Conservation (phyloP, 2,888 invertebrate genomes). For the Coecobrya sp. region DNA sequence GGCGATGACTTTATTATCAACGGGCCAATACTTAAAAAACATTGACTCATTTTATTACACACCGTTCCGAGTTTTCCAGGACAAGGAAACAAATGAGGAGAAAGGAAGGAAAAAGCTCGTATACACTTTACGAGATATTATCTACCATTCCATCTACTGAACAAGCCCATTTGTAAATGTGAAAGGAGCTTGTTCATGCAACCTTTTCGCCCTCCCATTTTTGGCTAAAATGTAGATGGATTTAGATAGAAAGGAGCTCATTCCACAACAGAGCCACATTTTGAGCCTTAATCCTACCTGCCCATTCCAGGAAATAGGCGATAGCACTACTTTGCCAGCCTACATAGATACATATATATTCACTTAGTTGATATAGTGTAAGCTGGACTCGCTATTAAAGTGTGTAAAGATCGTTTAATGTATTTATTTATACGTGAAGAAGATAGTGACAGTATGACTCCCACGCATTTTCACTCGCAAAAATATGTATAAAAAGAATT, state of each 20-base stretch:
- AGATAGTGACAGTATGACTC: background rate
- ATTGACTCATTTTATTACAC: slow-evolving; percentile 4
- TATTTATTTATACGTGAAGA: background rate
- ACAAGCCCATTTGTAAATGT: slow-evolving; percentile 1
- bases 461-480: background rate
- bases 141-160: background rate
- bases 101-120: background rate
- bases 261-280: background rate
- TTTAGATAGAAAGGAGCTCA: background rate
- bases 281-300: background rate
- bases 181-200: background rate
- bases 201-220: background rate
- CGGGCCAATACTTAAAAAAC: background rate
- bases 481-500: background rate
- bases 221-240: background rate
- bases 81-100: background rate
- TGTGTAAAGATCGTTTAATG: background rate
- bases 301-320: background rate
- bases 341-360: too few relatives aligned
- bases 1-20: background rate
- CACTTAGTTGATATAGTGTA: too few relatives aligned
- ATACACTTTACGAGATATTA: background rate
- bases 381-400: too few relatives aligned
- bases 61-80: background rate
- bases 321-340: too few relatives aligned